phyloP scores from a whole-genome alignment of 2,888 invertebrate species.

The Aleiodes leptofemur region DNA sequence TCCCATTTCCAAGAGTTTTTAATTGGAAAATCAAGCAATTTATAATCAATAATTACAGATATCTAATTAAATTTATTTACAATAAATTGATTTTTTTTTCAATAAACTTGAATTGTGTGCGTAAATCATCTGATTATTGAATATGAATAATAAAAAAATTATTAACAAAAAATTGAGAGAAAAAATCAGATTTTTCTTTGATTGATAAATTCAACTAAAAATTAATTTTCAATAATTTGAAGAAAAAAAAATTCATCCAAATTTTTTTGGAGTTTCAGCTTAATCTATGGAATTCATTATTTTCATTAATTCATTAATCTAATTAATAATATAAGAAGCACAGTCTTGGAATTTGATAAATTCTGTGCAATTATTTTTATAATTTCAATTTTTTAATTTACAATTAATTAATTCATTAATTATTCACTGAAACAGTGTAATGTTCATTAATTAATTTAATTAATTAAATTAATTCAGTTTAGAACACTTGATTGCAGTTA shows the following conservation, averaged over 20 bases:
- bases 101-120: constrained; percentile 16
- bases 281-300: neutral
- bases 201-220: neutral
- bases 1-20: no score
- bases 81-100: neutral
- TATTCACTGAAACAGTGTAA: no score
- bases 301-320: constrained; percentile 10
- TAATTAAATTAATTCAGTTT: no score
- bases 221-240: constrained; percentile 1
- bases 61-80: neutral
- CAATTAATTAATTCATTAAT: neutral
- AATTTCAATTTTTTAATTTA: neutral
- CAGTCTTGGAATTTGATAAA: neutral
- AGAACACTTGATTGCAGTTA: no score
- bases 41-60: no score
- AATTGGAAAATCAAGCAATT: no score
- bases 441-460: no score
- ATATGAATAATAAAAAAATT: constrained; percentile 7
- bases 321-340: constrained; percentile 3
- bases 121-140: constrained; percentile 18
- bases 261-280: neutral
- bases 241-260: no score
- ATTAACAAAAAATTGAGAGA: neutral
- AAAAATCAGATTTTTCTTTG: no score
- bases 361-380: constrained; percentile 2